Evolutionary conservation across 2,797 vertebrate genomes (phyloP), one percentile per base, ranked within the genome.

Genomic region (Anguilla obscura): DNA sequence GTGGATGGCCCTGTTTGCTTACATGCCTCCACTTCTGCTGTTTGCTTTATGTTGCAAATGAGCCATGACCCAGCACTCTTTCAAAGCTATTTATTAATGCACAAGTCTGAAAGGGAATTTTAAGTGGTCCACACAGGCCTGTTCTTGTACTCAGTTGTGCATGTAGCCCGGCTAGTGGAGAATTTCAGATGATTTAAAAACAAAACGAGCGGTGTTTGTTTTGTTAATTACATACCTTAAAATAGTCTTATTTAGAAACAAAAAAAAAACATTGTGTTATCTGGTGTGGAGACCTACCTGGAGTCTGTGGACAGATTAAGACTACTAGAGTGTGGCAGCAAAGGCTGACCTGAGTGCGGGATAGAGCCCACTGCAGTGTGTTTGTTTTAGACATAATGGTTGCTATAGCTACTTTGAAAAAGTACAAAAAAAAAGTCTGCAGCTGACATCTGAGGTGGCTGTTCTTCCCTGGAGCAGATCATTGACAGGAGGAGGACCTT

Each of bases 11-110:
- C 45, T n/a, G 40, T 24, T 48, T 82, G 79, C 45, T 82, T 82
- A 3, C 79, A n/a, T 45, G 79, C 45, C 45, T 82, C 79, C 21
- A 24, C 40, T n/a, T 50, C 40, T 30, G 45, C 40, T 50, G 79
- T 82, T 82, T 48, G 79, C 18, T 50, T 48, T 82, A 82, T 82
- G 79, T 50, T 82, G 21, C 79, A 82, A 82, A 82, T 82, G 79
- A 82, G 79, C 79, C 40, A 50, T 82, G 79, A 82, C 40, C 79
- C 40, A 50, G 45, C 79, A 24, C 79, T 82, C 40, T 82, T 82
- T 82, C 40, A 24, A 82, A 82, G 79, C 79, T 82, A 82, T 82
- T 48, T 82, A 82, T 82, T 48, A 82, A 48, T 50, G 79, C 45
- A 12, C 16, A 45, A 18, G 74, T 79, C 40, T 79, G 71, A 74